Conservation (phyloP, 2,888 invertebrate species). For the Amblyjoppa fuscipennis region DNA sequence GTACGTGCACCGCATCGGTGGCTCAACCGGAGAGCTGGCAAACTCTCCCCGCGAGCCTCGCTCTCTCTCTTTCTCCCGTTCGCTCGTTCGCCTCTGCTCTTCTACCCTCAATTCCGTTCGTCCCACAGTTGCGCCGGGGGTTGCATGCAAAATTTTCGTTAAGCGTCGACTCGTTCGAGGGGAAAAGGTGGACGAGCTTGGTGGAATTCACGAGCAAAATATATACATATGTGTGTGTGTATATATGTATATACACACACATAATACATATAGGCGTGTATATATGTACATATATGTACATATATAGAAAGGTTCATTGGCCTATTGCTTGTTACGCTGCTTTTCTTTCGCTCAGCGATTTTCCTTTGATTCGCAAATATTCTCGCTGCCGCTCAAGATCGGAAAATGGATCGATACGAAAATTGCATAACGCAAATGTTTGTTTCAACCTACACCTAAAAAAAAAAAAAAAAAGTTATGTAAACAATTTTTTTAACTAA, state of each 20-base stretch:
- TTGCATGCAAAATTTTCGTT: conserved; percentile 77
- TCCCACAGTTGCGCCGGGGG: conserved; percentile 37
- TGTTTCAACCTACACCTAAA: not conserved
- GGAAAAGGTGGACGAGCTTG: conserved; percentile 48
- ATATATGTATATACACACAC: conserved; percentile 4
- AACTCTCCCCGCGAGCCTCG: conserved; percentile 51
- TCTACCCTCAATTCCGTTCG: conserved; percentile 56
- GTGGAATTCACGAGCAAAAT: conserved; percentile 11
- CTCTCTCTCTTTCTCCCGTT: conserved; percentile 36
- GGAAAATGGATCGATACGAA: not conserved
- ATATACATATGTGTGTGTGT: not conserved
- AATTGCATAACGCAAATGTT: not conserved
- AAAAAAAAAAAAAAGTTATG: not conserved
- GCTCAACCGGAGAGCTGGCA: conserved; percentile 61
- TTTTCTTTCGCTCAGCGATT: conserved; percentile 6
- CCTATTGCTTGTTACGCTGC: conserved; percentile 29
- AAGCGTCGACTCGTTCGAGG: conserved; percentile 67
- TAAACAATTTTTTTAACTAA: not conserved
- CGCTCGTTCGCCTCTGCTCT: conserved; percentile 62
- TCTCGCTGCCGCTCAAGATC: not conserved
- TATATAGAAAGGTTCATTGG: conserved; percentile 32
- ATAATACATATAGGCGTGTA: not conserved
- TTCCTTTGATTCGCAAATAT: conserved; percentile 15
- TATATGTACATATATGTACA: not conserved
- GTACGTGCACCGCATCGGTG: conserved; percentile 79